Base-by-base conservation (phyloP, 2,888 invertebrate genomes). In the Scaeva pyrastri region DNA sequence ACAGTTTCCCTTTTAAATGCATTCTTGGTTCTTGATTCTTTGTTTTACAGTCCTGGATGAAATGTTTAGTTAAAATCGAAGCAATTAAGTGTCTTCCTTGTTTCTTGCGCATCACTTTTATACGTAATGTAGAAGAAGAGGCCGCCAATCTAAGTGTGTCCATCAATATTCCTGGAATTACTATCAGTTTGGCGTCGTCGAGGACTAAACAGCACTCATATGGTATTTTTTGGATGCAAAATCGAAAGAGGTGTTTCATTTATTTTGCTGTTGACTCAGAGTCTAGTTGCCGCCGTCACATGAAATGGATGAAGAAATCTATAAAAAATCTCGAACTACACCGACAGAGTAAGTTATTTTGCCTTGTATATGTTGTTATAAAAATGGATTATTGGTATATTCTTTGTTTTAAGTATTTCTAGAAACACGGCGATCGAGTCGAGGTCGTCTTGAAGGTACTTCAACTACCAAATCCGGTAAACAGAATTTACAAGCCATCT, bases 41-140 rank as follows among this genome's bases (percentile, higher is more conserved):
- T 48, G 0, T 6, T 86, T 88, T 21, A 2, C 36, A 89, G 89
- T 88, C 89, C 0, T 93, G 93, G 93, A 91, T 90, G 39, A 90
- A 89, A 88, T 93, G 92, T 78, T 89, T 91, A 31, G 93, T 92
- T 0, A 93, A 92, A 90, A 91, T 93, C 50, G 93, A 93, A 75
- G 92, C 93, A 11, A 91, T 93, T 41, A 93, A 93, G 85, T 93
- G 92, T 88, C 90, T 93, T 82, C 93, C 93, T 2, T 92, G 93
- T 74, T 92, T 92, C 77, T 79, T 93, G 68, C 91, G 93, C 10
- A 90, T 93, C 19, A 91, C 89, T 31, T 90, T 93, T 16, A 90
- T 89, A 41, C 88, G 88, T 45, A 88, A 89, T 74, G 79, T 88
- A 1, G 82, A 88, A 62, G 87, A 88, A 56, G 88, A 88, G 39